Percentiles rank a stretch among this genome's conserved stretches.
Conservation (phyloP, 2,797 vertebrate species). For the Chanos chanos region DNA sequence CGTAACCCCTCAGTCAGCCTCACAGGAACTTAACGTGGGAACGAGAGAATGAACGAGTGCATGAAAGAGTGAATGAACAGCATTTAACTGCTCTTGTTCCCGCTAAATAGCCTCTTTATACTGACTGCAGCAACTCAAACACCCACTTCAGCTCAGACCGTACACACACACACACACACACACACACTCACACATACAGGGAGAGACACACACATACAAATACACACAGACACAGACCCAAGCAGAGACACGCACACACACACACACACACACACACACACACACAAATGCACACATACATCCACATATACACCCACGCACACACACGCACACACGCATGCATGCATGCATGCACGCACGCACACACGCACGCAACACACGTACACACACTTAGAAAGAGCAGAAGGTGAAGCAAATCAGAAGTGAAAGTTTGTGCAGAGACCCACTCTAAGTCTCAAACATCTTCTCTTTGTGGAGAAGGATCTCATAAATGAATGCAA, state of each 20-base stretch:
- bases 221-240: too few relatives aligned
- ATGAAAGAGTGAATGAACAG: conserved; percentile 71
- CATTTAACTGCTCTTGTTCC: conserved; percentile 76
- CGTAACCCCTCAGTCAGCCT: conserved; percentile 38
- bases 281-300: too few relatives aligned
- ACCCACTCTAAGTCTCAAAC: too few relatives aligned
- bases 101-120: conserved; percentile 58
- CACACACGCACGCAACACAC: neutral
- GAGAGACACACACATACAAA: neutral
- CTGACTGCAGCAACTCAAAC: conserved; percentile 39
- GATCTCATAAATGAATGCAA: too few relatives aligned
- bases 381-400: conserved; percentile 4
- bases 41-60: conserved; percentile 43
- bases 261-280: too few relatives aligned
- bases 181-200: conserved; percentile 9
- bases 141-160: conserved; percentile 43
- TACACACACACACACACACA: conserved; percentile 10
- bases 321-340: too few relatives aligned
- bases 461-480: too few relatives aligned
- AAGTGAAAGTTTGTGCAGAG: too few relatives aligned
- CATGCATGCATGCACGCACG: neutral
- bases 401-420: too few relatives aligned
- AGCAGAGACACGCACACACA: too few relatives aligned
- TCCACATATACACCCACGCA: too few relatives aligned
- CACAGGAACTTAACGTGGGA: conserved; percentile 42